Conservation (phyloP, 2,888 invertebrate genomes). For the Osmoderma eremita region DNA sequence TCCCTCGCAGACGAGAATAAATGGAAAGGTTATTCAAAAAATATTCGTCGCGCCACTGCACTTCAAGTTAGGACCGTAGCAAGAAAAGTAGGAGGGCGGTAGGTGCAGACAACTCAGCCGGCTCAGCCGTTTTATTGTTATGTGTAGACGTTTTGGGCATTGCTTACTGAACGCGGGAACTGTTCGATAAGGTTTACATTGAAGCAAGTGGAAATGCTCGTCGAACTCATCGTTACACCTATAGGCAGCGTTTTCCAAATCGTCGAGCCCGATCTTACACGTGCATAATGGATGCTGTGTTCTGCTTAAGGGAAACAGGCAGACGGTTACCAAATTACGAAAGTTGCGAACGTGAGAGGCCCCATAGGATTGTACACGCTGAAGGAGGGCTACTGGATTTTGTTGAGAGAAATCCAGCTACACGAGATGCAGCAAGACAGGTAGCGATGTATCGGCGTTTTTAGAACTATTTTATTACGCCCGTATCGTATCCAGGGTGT, state of each 20-base stretch:
- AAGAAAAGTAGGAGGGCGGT: no score
- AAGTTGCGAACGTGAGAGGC: conserved; percentile 1
- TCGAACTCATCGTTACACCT: background rate
- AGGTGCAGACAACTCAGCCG: no score
- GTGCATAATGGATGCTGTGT: background rate
- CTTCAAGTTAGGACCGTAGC: no score
- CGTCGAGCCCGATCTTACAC: conserved; percentile 2
- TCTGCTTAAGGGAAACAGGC: background rate
- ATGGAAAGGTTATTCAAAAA: no score
- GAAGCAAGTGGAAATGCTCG: conserved; percentile 1
- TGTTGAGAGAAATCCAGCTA: background rate
- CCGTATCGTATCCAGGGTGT: background rate
- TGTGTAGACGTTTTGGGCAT: background rate
- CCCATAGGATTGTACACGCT: background rate
- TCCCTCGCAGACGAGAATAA: no score
- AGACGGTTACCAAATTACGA: background rate
- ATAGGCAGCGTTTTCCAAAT: conserved; percentile 10
- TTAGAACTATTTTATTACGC: conserved; percentile 1
- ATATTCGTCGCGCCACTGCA: no score
- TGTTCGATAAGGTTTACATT: background rate
- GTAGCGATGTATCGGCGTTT: background rate
- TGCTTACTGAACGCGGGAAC: background rate
- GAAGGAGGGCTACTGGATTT: background rate
- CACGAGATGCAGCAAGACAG: background rate
- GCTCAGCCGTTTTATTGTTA: no score